Conservation (phyloP, 1,140 invertebrate genomes). For the Hydropsyche tenuis region DNA sequence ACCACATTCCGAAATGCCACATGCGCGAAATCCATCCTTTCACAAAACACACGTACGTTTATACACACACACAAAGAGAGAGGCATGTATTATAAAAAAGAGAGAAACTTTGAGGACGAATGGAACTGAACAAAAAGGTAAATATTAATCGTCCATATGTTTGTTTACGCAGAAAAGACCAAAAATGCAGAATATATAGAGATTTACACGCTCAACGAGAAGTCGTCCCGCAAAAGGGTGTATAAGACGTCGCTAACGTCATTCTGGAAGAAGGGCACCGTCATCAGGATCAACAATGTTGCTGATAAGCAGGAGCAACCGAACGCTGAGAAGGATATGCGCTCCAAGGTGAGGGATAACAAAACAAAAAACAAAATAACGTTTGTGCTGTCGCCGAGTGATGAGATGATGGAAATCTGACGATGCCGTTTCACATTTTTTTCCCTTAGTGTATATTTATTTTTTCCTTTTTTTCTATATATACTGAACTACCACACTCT, state of each 20-base stretch:
- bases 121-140: conserved; percentile 41
- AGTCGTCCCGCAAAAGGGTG: conserved; percentile 67
- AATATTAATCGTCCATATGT: conserved; percentile 47
- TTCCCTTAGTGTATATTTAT: too few relatives aligned
- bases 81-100: conserved; percentile 32
- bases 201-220: conserved; percentile 69
- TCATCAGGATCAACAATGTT: conserved; percentile 73
- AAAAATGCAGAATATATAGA: conserved; percentile 72
- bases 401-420: conserved; percentile 1
- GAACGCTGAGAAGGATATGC: conserved; percentile 69
- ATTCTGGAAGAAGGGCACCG: conserved; percentile 70
- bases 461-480: too few relatives aligned
- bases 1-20: conserved; percentile 9
- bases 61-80: conserved; percentile 29
- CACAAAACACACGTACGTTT: background rate
- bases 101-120: conserved; percentile 37
- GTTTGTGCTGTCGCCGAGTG: conserved; percentile 3
- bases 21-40: background rate
- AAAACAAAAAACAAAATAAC: background rate
- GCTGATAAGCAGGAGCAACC: conserved; percentile 70
- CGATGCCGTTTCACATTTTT: too few relatives aligned
- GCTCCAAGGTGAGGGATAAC: conserved; percentile 65
- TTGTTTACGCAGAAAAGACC: conserved; percentile 67
- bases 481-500: conserved; percentile 5
- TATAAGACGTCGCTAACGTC: conserved; percentile 66